These are phyloP conservation scores for Orthonychiurus folsomi DNA, from an alignment of 2,888 invertebrate genomes.

Conservation along the genomic window DNA sequence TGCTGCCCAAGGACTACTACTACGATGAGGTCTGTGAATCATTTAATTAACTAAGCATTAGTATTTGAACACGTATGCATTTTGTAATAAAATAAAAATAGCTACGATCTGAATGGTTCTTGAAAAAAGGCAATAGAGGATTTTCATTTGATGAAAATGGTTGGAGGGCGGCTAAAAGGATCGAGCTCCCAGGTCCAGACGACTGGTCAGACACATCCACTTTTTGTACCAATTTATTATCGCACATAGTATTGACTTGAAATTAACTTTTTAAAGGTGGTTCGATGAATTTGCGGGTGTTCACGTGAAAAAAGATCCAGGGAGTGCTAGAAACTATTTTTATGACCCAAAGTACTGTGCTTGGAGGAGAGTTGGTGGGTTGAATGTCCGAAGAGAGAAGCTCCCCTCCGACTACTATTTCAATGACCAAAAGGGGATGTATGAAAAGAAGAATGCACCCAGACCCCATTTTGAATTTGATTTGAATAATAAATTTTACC, in stretches of 20 bases:
- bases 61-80: no score
- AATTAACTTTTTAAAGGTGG: no score
- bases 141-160: slow-evolving; percentile 14
- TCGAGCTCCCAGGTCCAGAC: background rate
- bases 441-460: slow-evolving; percentile 23
- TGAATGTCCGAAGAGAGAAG: background rate
- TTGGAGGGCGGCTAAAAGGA: slow-evolving; percentile 17
- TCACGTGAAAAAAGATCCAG: background rate
- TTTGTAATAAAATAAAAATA: no score
- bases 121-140: background rate
- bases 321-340: background rate
- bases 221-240: no score
- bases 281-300: background rate
- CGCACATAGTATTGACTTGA: no score
- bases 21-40: no score
- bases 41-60: no score
- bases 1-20: background rate
- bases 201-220: no score
- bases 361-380: background rate
- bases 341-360: background rate
- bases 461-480: slow-evolving; percentile 22
- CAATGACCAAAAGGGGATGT: slow-evolving; percentile 18
- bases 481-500: slow-evolving; percentile 21
- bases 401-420: slow-evolving; percentile 22
- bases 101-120: background rate